Percentiles rank a stretch among this genome's conserved stretches.
Conservation (phyloP, 30 jellyfish, hydroid and myxozoan genomes). For the Hydra vulgaris region DNA sequence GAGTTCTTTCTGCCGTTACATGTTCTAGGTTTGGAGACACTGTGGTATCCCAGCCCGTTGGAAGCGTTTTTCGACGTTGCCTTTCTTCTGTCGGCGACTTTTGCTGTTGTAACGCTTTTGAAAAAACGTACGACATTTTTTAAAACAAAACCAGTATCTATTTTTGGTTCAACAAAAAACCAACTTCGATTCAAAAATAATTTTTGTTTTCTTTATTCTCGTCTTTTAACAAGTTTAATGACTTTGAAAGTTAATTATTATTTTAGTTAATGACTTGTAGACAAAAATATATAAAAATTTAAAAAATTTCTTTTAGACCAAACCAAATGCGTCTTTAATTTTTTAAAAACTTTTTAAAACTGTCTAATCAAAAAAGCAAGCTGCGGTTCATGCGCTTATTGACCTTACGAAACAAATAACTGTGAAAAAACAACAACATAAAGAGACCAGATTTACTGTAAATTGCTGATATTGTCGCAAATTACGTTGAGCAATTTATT, state of each 20-base stretch:
- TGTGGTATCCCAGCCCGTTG: constrained; percentile 5
- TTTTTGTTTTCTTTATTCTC: too few relatives aligned
- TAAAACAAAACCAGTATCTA: not conserved
- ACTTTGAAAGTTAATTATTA: too few relatives aligned
- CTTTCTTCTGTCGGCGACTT: constrained; percentile 4
- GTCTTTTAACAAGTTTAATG: too few relatives aligned
- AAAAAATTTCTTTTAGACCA: too few relatives aligned
- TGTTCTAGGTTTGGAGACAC: not conserved
- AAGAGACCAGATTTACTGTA: not conserved
- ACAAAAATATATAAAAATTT: too few relatives aligned
- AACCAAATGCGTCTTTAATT: not conserved
- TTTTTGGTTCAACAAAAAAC: not conserved
- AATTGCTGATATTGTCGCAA: not conserved
- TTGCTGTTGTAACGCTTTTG: constrained; percentile 15
- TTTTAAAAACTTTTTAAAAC: not conserved
- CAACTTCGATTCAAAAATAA: not conserved
- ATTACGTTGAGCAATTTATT: too few relatives aligned
- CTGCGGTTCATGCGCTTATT: not conserved
- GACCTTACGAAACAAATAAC: not conserved
- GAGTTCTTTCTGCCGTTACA: not conserved
- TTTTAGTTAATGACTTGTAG: too few relatives aligned
- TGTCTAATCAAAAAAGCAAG: not conserved
- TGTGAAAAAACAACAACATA: not conserved
- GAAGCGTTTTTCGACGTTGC: constrained; percentile 17
- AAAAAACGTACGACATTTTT: constrained; percentile 28